Evolutionary conservation across 2,113 vertebrate genomes (phyloP).

Genomic region (Apeltes quadracus): DNA sequence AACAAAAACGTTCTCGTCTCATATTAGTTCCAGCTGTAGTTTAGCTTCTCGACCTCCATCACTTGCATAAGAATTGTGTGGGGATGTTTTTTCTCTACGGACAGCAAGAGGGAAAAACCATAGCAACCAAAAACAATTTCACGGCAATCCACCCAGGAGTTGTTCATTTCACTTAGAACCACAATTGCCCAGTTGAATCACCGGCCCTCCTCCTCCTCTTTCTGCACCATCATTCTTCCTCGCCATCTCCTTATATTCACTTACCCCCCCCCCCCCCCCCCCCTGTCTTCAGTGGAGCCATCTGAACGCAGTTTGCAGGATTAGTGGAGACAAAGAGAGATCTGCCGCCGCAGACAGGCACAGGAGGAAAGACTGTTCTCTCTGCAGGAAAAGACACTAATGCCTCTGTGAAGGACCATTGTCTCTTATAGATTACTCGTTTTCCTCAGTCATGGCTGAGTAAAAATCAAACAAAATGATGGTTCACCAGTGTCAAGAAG

Average conservation of each 20-base stretch:
- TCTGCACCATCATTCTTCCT: conserved; percentile 16
- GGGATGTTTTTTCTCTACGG: neutral
- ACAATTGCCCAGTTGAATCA: conserved; percentile 4
- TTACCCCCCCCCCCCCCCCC: conserved; percentile 12
- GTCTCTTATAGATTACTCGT: conserved; percentile 41
- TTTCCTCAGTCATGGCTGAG: conserved; percentile 35
- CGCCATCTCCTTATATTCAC: conserved; percentile 20
- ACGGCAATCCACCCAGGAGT: neutral
- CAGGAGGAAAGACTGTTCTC: conserved; percentile 41
- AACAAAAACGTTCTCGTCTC: neutral
- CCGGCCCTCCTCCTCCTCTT: neutral
- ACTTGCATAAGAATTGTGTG: neutral
- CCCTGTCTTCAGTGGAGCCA: conserved; percentile 3
- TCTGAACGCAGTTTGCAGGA: conserved; percentile 50
- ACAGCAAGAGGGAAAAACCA: neutral
- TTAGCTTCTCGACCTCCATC: neutral
- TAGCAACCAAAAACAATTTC: neutral
- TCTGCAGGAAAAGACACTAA: conserved; percentile 49
- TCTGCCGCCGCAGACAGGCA: conserved; percentile 33
- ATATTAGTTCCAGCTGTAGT: neutral
- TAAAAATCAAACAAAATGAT: conserved; percentile 29
- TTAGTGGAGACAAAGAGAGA: conserved; percentile 67
- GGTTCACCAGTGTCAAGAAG: conserved; percentile 35
- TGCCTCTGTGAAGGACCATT: conserved; percentile 43
- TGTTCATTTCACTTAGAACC: neutral